Evolutionary conservation across 92 coral and sea anemone genomes (phyloP), one percentile per base, ranked within the genome.

Genomic region (Metridium senile): DNA sequence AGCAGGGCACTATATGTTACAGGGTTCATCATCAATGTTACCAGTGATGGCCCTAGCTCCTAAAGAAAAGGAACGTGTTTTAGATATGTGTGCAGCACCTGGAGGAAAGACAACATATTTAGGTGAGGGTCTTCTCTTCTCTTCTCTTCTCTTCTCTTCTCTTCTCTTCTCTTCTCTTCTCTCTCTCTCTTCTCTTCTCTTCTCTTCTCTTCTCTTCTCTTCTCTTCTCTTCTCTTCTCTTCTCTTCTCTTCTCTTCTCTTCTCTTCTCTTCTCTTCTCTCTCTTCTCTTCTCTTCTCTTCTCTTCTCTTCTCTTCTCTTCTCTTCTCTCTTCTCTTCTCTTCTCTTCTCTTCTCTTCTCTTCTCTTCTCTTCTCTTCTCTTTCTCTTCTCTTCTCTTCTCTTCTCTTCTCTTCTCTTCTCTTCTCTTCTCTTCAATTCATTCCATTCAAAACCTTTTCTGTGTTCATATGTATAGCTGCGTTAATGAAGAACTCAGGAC

Each of bases 31-130:
- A 9, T 94, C 98, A 6, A 87, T 94, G 92, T 81, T 94, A 64
- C 98, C 98, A 17, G 98, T 94, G 1, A 94, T 94, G 98, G 94
- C 98, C 70, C 88, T 94, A 21, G 98, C 98, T 17, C 98, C 98
- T 53, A 93, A 89, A 58, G 98, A 95, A 75, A 91, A 89, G 61
- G 98, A 95, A 61, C 86, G 98, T 16, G 76, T 95, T 11, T 84
- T 95, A 18, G 98, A 95, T 51, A 92, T 95, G 98, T 95, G 98
- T 82, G 90, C 98, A 4, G 97, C 98, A 8, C 98, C 98, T 33
- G 98, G 98, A 3, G 98, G 98, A 28, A 95, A 95, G 78, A 89
- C 98, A 43, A 95, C 98, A 19, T 95, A 95, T 68, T 66, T 95
- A 59, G 97, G 99, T 94, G 68, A 89, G 78, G 9, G 20, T 26